Percentiles rank a stretch among this genome's conserved stretches.
Evolutionary conservation across 2,113 vertebrate species (phyloP).

Genomic region (Stigmatopora argus): DNA sequence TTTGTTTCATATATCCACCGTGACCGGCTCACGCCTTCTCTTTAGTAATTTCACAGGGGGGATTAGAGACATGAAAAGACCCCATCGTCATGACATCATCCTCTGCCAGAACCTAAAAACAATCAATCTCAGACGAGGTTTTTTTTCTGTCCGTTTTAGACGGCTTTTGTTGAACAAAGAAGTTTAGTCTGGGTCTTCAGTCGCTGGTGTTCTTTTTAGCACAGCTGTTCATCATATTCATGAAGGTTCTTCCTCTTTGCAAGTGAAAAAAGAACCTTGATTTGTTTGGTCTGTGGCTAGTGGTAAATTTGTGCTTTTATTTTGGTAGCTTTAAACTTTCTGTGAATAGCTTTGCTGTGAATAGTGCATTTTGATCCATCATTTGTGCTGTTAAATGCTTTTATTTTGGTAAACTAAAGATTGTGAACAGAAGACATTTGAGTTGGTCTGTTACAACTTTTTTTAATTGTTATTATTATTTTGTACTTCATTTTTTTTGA

Average conservation of each 20-base stretch:
- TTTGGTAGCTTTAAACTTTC: neutral
- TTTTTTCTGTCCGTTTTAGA: neutral
- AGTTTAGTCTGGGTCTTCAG: neutral
- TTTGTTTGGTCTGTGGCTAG: too few species aligned
- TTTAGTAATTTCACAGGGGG: constrained; percentile 61
- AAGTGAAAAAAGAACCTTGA: too few species aligned
- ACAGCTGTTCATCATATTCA: neutral
- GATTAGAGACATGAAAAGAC: constrained; percentile 60
- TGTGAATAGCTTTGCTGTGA: neutral
- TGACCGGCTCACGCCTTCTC: constrained; percentile 49
- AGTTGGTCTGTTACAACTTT: too few species aligned
- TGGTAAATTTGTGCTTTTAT: neutral
- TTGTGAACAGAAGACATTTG: neutral
- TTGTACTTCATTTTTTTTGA: neutral
- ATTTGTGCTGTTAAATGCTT: neutral
- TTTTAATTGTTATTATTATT: neutral
- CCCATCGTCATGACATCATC: constrained; percentile 21
- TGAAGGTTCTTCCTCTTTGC: too few species aligned
- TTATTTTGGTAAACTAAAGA: neutral
- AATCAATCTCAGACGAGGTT: neutral
- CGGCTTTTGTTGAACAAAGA: neutral
- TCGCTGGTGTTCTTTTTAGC: neutral
- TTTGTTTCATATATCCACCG: constrained; percentile 46
- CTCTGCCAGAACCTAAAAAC: constrained; percentile 8
- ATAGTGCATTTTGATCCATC: neutral